phyloP scores from a whole-genome alignment of 2,113 vertebrate species.

The Hippocampus comes region DNA sequence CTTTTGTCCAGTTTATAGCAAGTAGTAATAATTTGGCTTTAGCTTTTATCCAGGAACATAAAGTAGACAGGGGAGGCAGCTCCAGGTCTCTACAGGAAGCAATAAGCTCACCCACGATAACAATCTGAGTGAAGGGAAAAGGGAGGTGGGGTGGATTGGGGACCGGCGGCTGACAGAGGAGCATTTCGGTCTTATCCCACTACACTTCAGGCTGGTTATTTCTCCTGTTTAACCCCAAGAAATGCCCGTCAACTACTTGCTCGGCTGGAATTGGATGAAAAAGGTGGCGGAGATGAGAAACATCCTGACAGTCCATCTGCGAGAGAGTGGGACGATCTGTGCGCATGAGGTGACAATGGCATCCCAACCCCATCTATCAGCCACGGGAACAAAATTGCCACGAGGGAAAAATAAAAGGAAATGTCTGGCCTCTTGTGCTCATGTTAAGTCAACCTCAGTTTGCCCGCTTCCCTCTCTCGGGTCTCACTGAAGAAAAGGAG shows the following conservation, averaged over 20 bases:
- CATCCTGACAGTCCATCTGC: slow-evolving; percentile 15
- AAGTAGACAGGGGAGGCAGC: slow-evolving; percentile 47
- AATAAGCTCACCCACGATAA: slow-evolving; percentile 64
- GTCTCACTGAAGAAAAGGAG: slow-evolving; percentile 24
- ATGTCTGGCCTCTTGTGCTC: slow-evolving; percentile 40
- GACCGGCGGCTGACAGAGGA: slow-evolving; percentile 27
- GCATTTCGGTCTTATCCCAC: slow-evolving; percentile 26
- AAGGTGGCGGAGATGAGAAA: slow-evolving; percentile 1
- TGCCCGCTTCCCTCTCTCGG: slow-evolving; percentile 20
- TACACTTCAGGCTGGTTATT: slow-evolving; percentile 30
- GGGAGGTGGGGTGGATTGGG: slow-evolving; percentile 18
- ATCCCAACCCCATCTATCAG: slow-evolving; percentile 34
- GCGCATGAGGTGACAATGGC: slow-evolving; percentile 19
- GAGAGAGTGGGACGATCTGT: slow-evolving; percentile 14
- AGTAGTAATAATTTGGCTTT: slow-evolving; percentile 23
- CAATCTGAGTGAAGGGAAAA: slow-evolving; percentile 50
- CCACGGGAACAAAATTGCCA: slow-evolving; percentile 32
- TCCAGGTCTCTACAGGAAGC: slow-evolving; percentile 60
- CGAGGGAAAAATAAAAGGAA: slow-evolving; percentile 50
- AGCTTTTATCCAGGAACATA: slow-evolving; percentile 34
- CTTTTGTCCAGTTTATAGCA: slow-evolving; percentile 15
- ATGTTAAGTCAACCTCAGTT: slow-evolving; percentile 44
- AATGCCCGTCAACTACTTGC: slow-evolving; percentile 24
- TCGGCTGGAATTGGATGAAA: slow-evolving; percentile 24
- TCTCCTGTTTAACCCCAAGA: slow-evolving; percentile 34